These are phyloP conservation scores for Gallinago paraguaiae DNA, from an alignment of 2,113 vertebrate genomes.

Conservation along the genomic window DNA sequence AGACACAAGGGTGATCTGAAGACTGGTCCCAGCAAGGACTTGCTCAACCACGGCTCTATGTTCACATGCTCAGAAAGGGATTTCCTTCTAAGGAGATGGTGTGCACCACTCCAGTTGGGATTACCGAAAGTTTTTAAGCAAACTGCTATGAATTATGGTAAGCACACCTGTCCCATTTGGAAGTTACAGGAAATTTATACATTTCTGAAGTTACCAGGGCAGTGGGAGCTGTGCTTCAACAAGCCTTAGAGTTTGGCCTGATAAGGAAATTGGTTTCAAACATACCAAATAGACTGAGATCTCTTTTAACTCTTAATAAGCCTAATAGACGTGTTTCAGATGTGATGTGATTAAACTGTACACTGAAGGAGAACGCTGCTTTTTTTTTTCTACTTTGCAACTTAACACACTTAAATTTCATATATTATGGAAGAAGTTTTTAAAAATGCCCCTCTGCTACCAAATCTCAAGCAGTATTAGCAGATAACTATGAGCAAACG, in stretches of 20 bases:
- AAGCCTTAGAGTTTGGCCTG: not conserved
- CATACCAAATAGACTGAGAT: not conserved
- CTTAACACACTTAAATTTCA: not conserved
- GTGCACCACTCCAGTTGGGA: not conserved
- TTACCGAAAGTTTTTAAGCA: not conserved
- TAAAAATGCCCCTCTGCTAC: not conserved
- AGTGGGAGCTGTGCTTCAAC: not conserved
- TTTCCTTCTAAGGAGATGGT: not conserved
- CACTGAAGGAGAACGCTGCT: not conserved
- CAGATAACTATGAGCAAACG: not conserved
- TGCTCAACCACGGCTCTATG: accelerated
- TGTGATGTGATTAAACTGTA: not conserved
- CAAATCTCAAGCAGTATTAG: not conserved
- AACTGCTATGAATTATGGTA: not conserved
- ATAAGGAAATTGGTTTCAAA: not conserved
- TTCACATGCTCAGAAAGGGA: accelerated
- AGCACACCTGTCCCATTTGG: not conserved
- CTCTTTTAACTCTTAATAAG: not conserved
- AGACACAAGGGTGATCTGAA: accelerated
- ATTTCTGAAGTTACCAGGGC: not conserved
- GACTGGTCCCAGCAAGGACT: not conserved
- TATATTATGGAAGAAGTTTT: not conserved
- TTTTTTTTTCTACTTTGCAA: not conserved
- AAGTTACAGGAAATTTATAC: not conserved
- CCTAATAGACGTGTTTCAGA: not conserved